Conservation (phyloP, 1,140 invertebrate genomes). For the Diplogasteroides magnus region DNA sequence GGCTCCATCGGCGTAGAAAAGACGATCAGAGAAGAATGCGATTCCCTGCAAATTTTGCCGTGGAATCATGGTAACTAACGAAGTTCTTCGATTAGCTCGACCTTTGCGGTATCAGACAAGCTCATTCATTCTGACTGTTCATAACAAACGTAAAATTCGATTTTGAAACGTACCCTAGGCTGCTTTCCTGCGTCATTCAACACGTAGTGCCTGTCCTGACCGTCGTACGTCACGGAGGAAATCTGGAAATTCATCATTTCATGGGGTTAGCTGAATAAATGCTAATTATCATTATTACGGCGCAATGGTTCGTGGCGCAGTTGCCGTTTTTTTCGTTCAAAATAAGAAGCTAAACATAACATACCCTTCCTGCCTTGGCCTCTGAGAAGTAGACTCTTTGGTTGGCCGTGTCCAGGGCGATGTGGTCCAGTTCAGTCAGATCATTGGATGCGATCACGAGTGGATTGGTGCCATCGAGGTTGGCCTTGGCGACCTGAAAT, state of each 20-base stretch:
- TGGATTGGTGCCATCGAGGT: slow-evolving; percentile 81
- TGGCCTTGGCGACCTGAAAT: slow-evolving; percentile 66
- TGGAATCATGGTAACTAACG: too few relatives aligned
- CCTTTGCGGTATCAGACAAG: too few relatives aligned
- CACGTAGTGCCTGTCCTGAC: slow-evolving; percentile 67
- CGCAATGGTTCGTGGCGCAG: too few relatives aligned
- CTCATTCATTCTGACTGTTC: too few relatives aligned
- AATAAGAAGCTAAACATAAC: too few relatives aligned
- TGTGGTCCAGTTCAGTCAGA: slow-evolving; percentile 66
- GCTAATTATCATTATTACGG: slow-evolving; percentile 10
- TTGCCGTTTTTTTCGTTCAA: slow-evolving; percentile 12
- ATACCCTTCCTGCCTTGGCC: slow-evolving; percentile 68
- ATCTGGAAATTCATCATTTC: slow-evolving; percentile 59
- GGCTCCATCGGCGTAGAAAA: slow-evolving; percentile 81
- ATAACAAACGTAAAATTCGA: too few relatives aligned
- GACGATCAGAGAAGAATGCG: slow-evolving; percentile 72
- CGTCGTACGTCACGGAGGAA: slow-evolving; percentile 71
- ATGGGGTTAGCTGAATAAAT: slow-evolving; percentile 9
- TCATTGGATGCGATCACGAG: slow-evolving; percentile 53
- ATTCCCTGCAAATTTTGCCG: slow-evolving; percentile 62
- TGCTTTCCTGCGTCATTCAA: slow-evolving; percentile 62
- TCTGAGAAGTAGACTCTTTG: slow-evolving; percentile 81
- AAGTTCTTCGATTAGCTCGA: too few relatives aligned
- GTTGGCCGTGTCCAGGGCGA: slow-evolving; percentile 77
- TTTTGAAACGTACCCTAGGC: slow-evolving; percentile 59